These are phyloP conservation scores for Hylyphantes graminicola DNA, from an alignment of 1,140 invertebrate species.

Conservation along the genomic window DNA sequence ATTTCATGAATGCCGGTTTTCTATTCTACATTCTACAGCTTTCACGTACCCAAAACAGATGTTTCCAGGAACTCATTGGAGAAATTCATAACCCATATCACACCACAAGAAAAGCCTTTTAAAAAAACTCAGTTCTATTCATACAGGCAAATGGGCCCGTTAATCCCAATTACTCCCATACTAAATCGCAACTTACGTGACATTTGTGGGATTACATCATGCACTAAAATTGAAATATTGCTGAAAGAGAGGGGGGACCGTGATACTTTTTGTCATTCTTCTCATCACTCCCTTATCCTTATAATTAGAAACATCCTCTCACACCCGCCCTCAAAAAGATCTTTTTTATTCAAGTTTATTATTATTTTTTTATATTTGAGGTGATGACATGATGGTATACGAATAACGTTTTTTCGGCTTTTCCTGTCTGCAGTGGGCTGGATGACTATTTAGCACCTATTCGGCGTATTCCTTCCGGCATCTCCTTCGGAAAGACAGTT, in stretches of 20 bases:
- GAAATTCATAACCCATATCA: too few relatives aligned
- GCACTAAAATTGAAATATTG: conserved; percentile 2
- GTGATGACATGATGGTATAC: conserved; percentile 11
- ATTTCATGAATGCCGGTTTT: not conserved
- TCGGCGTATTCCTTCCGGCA: not conserved
- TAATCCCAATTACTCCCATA: too few relatives aligned
- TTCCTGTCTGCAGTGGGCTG: conserved; percentile 23
- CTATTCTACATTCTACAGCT: too few relatives aligned
- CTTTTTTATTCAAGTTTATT: not conserved
- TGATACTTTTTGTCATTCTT: conserved; percentile 2
- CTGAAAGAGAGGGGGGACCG: not conserved
- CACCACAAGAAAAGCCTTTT: too few relatives aligned
- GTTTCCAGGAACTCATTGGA: too few relatives aligned
- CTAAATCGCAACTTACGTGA: too few relatives aligned
- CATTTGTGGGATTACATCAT: too few relatives aligned
- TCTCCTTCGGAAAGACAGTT: not conserved
- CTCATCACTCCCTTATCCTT: not conserved
- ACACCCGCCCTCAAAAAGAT: not conserved
- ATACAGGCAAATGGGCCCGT: too few relatives aligned
- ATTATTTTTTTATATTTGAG: not conserved
- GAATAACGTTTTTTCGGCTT: conserved; percentile 6
- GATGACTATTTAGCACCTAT: conserved; percentile 41
- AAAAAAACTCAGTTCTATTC: too few relatives aligned
- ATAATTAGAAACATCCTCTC: conserved; percentile 38
- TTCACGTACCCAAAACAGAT: too few relatives aligned